Base-by-base conservation (phyloP, 2,113 vertebrate genomes). In the Scortum barcoo region DNA sequence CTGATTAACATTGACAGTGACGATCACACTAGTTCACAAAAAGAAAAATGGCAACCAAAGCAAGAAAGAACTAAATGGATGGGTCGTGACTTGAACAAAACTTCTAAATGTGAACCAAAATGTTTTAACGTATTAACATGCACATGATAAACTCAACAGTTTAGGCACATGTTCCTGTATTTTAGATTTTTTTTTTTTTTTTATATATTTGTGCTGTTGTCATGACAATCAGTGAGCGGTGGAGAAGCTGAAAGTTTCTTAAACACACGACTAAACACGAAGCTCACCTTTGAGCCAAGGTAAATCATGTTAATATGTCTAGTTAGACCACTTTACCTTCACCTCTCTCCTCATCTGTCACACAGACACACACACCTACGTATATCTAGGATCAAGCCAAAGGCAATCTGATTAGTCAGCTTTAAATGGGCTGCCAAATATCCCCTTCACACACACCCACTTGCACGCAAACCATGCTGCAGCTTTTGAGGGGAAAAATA, bases 341-440 rank as follows among this genome's bases (percentile, higher is more conserved):
- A 70, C 73, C 28, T 72, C 72, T 80, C 71, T 33, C 50, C 56
- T 69, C 48, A 73, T 58, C 78, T 53, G 56, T 83, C 65, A 61
- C 73, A 60, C 72, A 72, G 60, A 72, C 68, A 56, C 61, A 71
- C 71, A 80, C 77, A 80, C 57, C 33, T 36, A 80, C 26, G 22
- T 48, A 61, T 9, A 74, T 17, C 36, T 62, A 78, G 80, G 67
- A 87, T 90, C 88, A 90, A 65, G 82, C 81, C 78, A 78, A 82
- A 70, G 72, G 13, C 88, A 90, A 90, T 90, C 91, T 90, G 90
- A 93, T 93, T 92, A 90, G 90, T 90, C 90, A 92, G 92, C 86
- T 91, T 91, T 89, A 89, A 84, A 79, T 17, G 72, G 40, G 63
- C 85, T 82, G 83, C 86, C 91, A 91, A 88, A 87, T 86, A 92